A percentile compares a stretch with the other conserved stretches of the same genome.
These are phyloP conservation scores for Cabera pusaria DNA, from an alignment of 2,888 invertebrate genomes.

Conservation along the genomic window DNA sequence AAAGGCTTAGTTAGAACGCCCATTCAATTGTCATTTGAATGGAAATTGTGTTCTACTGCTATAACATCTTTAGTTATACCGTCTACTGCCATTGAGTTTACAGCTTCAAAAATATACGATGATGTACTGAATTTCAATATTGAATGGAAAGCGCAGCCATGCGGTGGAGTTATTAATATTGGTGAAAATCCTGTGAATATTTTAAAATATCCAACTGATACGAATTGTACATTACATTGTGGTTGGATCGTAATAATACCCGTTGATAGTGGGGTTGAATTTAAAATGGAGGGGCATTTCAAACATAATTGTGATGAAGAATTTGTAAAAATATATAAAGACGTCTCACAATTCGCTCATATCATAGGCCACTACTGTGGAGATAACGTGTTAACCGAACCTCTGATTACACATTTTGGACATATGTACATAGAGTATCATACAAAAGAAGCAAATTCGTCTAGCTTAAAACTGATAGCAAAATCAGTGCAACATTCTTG, in stretches of 20 bases:
- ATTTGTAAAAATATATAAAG: constrained; percentile 79
- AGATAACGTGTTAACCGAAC: constrained; percentile 62
- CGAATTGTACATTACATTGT: constrained; percentile 85
- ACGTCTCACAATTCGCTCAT: constrained; percentile 75
- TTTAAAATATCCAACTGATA: constrained; percentile 63
- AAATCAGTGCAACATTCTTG: constrained; percentile 82
- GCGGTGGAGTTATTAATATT: constrained; percentile 85
- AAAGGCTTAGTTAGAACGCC: constrained; percentile 26
- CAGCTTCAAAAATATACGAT: too few species aligned
- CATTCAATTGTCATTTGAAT: constrained; percentile 25
- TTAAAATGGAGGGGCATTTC: constrained; percentile 59
- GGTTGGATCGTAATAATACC: constrained; percentile 85
- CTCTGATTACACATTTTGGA: constrained; percentile 75
- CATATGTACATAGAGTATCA: constrained; percentile 88
- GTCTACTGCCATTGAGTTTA: too few species aligned
- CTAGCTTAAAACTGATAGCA: constrained; percentile 49
- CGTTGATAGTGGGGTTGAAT: constrained; percentile 57
- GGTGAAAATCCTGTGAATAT: constrained; percentile 49
- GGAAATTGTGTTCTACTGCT: constrained; percentile 53
- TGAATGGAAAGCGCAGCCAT: constrained; percentile 70
- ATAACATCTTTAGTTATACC: too few species aligned
- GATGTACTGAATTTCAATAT: constrained; percentile 78
- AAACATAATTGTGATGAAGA: constrained; percentile 54
- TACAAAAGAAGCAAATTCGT: constrained; percentile 61
- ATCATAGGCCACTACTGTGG: constrained; percentile 86